A percentile compares a stretch with the other conserved stretches of the same genome.
Conservation (phyloP, 2,888 invertebrate species). For the Megastigmus dorsalis region DNA sequence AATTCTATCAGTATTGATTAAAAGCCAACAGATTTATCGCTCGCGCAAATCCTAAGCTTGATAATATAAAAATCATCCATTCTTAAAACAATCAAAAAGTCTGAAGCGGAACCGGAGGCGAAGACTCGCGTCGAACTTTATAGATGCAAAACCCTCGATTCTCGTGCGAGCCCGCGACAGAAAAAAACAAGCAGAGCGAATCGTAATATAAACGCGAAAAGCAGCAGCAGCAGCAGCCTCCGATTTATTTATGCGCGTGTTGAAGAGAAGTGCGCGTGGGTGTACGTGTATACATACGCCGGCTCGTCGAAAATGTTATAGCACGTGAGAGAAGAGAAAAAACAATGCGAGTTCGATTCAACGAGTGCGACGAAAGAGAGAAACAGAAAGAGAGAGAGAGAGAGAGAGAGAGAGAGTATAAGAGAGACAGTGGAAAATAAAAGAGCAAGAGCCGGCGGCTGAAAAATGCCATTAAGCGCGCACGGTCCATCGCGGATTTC, state of each 20-base stretch:
- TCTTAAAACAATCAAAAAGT: slow-evolving; percentile 13
- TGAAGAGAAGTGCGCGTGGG: neutral
- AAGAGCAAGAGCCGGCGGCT: neutral
- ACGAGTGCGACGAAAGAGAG: neutral
- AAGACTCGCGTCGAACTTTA: slow-evolving; percentile 6
- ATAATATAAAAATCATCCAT: neutral
- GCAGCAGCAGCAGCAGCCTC: neutral
- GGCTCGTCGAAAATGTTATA: too few species aligned
- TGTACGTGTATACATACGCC: too few species aligned
- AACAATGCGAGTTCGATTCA: too few species aligned
- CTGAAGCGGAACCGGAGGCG: neutral
- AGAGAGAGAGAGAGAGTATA: too few species aligned
- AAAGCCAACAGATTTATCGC: too few species aligned
- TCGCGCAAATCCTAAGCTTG: too few species aligned
- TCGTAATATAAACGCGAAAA: neutral
- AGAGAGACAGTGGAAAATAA: too few species aligned
- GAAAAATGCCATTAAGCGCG: slow-evolving; percentile 20
- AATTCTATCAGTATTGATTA: too few species aligned
- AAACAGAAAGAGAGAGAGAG: too few species aligned
- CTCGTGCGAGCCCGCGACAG: too few species aligned
- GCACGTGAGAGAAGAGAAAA: too few species aligned
- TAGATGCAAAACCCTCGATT: slow-evolving; percentile 21
- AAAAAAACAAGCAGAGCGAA: slow-evolving; percentile 32
- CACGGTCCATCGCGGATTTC: slow-evolving; percentile 14
- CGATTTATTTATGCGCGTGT: neutral